These are phyloP conservation scores for Todus mexicanus DNA, from an alignment of 2,797 vertebrate genomes.

Conservation along the genomic window DNA sequence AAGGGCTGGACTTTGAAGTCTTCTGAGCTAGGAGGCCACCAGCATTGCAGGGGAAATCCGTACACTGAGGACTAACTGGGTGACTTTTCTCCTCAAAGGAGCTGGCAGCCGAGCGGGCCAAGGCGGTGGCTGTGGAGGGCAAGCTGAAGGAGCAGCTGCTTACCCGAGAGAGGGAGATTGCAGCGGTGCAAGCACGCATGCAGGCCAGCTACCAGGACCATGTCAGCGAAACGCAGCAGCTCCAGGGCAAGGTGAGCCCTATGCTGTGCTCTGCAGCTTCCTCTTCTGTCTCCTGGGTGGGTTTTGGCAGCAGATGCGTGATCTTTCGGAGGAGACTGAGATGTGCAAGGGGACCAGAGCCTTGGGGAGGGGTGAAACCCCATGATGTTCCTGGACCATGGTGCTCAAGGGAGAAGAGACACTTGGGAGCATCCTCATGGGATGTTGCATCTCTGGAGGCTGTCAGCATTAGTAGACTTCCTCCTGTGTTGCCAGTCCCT, in stretches of 20 bases:
- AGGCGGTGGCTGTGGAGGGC: conserved; percentile 78
- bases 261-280: not conserved
- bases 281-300: not conserved
- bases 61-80: not conserved
- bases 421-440: accelerated
- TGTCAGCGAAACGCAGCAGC: conserved; percentile 84
- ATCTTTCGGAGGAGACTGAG: not conserved
- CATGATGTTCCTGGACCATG: accelerated
- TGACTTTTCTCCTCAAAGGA: conserved; percentile 75
- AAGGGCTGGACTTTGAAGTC: not conserved
- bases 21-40: not conserved
- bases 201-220: conserved; percentile 94
- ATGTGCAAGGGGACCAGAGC: accelerated
- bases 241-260: conserved; percentile 86
- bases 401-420: not conserved
- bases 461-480: not conserved
- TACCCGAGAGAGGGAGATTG: conserved; percentile 84
- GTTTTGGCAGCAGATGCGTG: not conserved
- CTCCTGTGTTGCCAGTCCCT: not conserved
- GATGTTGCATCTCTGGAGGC: not conserved
- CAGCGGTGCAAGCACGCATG: conserved; percentile 89
- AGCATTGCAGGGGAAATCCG: not conserved
- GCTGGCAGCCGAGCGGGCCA: conserved; percentile 85
- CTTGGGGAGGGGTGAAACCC: accelerated
- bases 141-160: conserved; percentile 89